phyloP scores from a whole-genome alignment of 2,888 invertebrate genomes.

The Lasioglossum leucozonium region DNA sequence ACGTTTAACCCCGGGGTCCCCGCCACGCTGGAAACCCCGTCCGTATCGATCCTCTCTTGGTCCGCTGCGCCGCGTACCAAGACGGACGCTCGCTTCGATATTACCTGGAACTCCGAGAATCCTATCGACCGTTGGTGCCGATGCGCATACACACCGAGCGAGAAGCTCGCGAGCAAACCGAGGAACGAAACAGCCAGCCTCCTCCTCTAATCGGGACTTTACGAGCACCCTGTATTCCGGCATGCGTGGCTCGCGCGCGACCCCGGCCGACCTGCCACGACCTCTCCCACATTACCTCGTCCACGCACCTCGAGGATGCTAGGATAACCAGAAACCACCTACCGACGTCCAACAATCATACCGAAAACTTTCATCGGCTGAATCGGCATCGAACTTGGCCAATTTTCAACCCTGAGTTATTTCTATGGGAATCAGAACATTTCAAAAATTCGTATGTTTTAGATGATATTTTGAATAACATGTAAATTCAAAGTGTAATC shows the following conservation, averaged over 20 bases:
- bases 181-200: conserved; percentile 24
- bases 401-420: too few relatives aligned
- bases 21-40: conserved; percentile 55
- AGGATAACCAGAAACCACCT: conserved; percentile 34
- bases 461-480: too few relatives aligned
- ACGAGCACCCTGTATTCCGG: conserved; percentile 79
- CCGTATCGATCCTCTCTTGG: conserved; percentile 50
- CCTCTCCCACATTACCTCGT: conserved; percentile 80
- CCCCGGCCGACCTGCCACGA: conserved; percentile 74
- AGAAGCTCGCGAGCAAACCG: conserved; percentile 12
- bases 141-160: background rate
- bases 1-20: conserved; percentile 74
- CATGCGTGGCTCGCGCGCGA: conserved; percentile 77
- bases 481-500: too few relatives aligned
- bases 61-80: conserved; percentile 21
- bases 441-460: too few relatives aligned
- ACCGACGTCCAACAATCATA: background rate
- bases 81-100: conserved; percentile 39
- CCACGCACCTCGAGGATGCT: conserved; percentile 69
- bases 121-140: conserved; percentile 58
- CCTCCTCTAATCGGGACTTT: conserved; percentile 76
- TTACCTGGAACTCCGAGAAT: conserved; percentile 73
- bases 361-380: background rate
- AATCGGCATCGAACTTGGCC: background rate
- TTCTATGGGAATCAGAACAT: too few relatives aligned